Evolutionary conservation across 2,888 invertebrate species (phyloP).

Genomic region (Harmothoe impar): DNA sequence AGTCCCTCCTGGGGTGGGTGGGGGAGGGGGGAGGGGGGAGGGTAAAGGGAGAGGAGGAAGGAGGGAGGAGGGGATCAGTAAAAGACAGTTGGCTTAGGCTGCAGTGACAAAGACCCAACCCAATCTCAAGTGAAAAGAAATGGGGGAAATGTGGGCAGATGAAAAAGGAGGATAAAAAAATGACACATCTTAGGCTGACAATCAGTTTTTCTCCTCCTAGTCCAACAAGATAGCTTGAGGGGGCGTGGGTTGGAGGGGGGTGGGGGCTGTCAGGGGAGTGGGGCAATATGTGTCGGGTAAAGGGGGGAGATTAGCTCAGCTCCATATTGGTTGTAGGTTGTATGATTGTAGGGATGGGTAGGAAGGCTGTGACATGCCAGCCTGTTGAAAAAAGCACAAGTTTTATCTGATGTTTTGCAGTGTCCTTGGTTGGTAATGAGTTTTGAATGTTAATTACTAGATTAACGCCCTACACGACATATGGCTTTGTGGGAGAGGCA

Average conservation of each 20-base stretch:
- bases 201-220: neutral
- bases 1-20: neutral
- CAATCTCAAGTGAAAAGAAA: conserved; percentile 1
- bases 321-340: neutral
- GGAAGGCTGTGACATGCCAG: neutral
- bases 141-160: neutral
- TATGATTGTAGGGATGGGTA: neutral
- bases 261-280: neutral
- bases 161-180: neutral
- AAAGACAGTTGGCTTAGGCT: neutral
- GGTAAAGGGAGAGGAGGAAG: no score
- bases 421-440: neutral
- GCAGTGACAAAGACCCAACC: neutral
- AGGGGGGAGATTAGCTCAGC: neutral
- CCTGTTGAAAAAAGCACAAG: neutral
- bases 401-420: conserved; percentile 55
- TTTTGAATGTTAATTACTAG: conserved; percentile 47
- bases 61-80: neutral
- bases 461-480: conserved; percentile 33
- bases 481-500: conserved; percentile 24
- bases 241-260: no score
- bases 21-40: neutral
- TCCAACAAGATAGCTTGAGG: neutral
- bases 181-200: neutral
- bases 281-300: neutral